A percentile compares a stretch with the other conserved stretches of the same genome.
These are phyloP conservation scores for Paramisgurnus dabryanus DNA, from an alignment of 2,113 vertebrate species.

Conservation along the genomic window DNA sequence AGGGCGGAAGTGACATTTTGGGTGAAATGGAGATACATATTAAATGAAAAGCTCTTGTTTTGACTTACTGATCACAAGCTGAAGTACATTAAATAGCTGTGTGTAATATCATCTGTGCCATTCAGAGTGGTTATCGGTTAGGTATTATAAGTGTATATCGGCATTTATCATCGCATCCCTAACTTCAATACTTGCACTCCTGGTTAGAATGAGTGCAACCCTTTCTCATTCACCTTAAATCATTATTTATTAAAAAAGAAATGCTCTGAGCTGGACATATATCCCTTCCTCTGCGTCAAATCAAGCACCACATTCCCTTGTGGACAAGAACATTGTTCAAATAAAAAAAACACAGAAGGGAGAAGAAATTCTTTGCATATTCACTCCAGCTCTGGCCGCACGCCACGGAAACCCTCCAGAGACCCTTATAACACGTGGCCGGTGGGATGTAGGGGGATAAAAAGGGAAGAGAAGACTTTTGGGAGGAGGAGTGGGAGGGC, in stretches of 20 bases:
- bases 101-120: too few species aligned
- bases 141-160: too few species aligned
- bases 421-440: slow-evolving; percentile 40
- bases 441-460: not conserved
- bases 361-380: slow-evolving; percentile 47
- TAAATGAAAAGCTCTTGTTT: too few species aligned
- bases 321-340: slow-evolving; percentile 32
- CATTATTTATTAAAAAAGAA: slow-evolving; percentile 43
- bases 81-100: too few species aligned
- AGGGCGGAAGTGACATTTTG: too few species aligned
- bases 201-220: too few species aligned
- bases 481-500: not conserved
- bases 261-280: slow-evolving; percentile 21
- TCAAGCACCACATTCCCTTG: not conserved
- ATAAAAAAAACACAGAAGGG: not conserved
- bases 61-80: too few species aligned
- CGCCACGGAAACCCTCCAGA: slow-evolving; percentile 39
- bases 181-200: too few species aligned
- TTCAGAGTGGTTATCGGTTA: too few species aligned
- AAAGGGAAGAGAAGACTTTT: not conserved
- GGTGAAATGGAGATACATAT: too few species aligned
- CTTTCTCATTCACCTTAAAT: not conserved
- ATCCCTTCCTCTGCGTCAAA: slow-evolving; percentile 20
- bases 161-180: too few species aligned
- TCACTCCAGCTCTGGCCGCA: slow-evolving; percentile 35